These are phyloP conservation scores for Wasmannia auropunctata DNA, from an alignment of 1,140 invertebrate species.

Conservation along the genomic window DNA sequence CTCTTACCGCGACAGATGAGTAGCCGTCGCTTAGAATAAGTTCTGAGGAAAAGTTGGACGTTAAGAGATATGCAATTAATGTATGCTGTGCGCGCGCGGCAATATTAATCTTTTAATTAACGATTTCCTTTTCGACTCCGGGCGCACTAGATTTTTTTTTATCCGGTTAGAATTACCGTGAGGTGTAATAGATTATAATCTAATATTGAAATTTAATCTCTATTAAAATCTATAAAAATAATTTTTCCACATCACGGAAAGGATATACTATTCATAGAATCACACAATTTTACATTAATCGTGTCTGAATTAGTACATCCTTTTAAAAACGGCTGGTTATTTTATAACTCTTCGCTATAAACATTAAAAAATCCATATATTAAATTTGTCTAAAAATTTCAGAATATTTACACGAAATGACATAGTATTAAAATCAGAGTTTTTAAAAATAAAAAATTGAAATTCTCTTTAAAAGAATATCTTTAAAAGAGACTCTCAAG, in stretches of 20 bases:
- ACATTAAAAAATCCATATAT: background rate
- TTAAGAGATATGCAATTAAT: constrained; percentile 35
- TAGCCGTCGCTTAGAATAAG: constrained; percentile 41
- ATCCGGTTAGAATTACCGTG: background rate
- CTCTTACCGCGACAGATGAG: constrained; percentile 56
- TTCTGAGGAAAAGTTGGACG: constrained; percentile 39
- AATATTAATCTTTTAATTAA: constrained; percentile 49
- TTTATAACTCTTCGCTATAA: background rate
- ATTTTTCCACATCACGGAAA: background rate
- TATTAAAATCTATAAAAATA: background rate
- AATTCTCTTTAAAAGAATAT: too few species aligned
- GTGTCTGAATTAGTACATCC: background rate
- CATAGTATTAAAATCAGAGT: background rate
- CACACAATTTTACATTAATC: background rate
- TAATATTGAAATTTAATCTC: background rate
- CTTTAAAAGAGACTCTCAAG: background rate
- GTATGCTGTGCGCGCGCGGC: constrained; percentile 5
- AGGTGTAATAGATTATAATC: background rate
- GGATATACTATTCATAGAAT: background rate
- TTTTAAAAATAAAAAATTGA: background rate
- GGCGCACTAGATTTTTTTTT: background rate
- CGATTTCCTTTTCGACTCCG: background rate
- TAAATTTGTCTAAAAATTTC: background rate
- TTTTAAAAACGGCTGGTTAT: background rate
- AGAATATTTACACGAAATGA: background rate